Conservation (phyloP, 2,888 invertebrate genomes). For the Bruchidius siliquastri region DNA sequence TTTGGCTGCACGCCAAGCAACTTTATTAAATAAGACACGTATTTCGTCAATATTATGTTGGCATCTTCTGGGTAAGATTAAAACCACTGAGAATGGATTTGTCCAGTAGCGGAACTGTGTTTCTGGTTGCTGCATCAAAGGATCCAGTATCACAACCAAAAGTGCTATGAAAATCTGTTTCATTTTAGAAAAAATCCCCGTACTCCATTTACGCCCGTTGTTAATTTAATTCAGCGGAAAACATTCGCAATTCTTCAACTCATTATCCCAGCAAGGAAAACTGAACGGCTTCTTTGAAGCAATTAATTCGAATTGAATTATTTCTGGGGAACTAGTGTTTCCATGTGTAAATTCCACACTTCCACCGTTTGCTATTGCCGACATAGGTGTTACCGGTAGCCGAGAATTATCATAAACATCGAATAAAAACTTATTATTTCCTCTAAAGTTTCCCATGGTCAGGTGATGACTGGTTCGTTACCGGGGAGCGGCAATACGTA, state of each 20-base stretch:
- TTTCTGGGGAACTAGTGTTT: not conserved
- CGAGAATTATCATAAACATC: not conserved
- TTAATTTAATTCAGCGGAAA: not conserved
- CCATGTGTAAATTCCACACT: not conserved
- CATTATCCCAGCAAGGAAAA: not conserved
- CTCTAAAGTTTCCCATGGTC: not conserved
- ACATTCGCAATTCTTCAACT: not conserved
- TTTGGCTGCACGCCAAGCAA: too few relatives aligned
- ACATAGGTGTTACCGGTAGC: not conserved
- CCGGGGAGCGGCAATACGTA: not conserved
- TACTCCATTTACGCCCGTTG: not conserved
- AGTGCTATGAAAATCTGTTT: too few relatives aligned
- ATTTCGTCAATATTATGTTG: too few relatives aligned
- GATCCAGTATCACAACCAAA: too few relatives aligned
- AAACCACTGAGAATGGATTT: too few relatives aligned
- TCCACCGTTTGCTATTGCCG: not conserved
- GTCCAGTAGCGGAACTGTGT: too few relatives aligned
- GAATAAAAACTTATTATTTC: not conserved
- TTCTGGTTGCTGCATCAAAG: too few relatives aligned
- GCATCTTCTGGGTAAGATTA: too few relatives aligned
- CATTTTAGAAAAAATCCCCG: not conserved
- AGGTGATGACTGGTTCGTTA: not conserved
- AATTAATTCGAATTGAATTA: not conserved
- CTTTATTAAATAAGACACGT: too few relatives aligned
- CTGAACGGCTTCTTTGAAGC: not conserved